Evolutionary conservation across 1,140 invertebrate genomes (phyloP), one percentile per base, ranked within the genome.

Genomic region (Mylabris phalerata): DNA sequence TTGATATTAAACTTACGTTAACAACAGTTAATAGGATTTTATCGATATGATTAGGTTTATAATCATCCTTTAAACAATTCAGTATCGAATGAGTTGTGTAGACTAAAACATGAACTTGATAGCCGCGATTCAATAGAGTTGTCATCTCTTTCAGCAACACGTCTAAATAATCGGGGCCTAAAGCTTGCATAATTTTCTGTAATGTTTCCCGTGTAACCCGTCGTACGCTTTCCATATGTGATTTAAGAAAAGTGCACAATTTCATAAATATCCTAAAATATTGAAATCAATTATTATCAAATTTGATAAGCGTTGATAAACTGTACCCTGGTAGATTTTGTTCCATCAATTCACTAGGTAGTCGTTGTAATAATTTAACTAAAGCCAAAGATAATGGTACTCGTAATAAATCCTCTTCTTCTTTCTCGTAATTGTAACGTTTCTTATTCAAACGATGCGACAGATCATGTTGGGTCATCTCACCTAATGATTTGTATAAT

Each of bases 371-470:
- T 19, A 99, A 70, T 71, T 97, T 97, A 0, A 98, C 90, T 62
- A 96, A 80, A 1, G 95, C 93, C 41, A 98, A 74, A 1, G 93
- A 93, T 62, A 98, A 86, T 0, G 96, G 95, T 9, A 98, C 88
- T 55, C 92, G 79, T 55, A 92, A 75, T 62, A 98, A 86, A 70
- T 98, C 93, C 62, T 95, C 89, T 67, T 97, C 92, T 64, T 90
- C 87, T n/a, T 80, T 78, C 27, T 84, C 83, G 6, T 76, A 59
- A 25, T 82, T 79, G 0, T 78, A 77, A 3, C 77, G 79, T 46
- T 85, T 86, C 27, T 85, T 81, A 69, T 91, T 90, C 0, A 90
- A 69, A 71, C 95, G 95, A 72, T 95, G 93, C 44, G 85, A 86
- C 25, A 73, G 77, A 61, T 90, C 92, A 59, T 86, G 84, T 50